A percentile compares a stretch with the other conserved stretches of the same genome.
Evolutionary conservation across 1,140 invertebrate species (phyloP).

Genomic region (Ooceraea biroi): DNA sequence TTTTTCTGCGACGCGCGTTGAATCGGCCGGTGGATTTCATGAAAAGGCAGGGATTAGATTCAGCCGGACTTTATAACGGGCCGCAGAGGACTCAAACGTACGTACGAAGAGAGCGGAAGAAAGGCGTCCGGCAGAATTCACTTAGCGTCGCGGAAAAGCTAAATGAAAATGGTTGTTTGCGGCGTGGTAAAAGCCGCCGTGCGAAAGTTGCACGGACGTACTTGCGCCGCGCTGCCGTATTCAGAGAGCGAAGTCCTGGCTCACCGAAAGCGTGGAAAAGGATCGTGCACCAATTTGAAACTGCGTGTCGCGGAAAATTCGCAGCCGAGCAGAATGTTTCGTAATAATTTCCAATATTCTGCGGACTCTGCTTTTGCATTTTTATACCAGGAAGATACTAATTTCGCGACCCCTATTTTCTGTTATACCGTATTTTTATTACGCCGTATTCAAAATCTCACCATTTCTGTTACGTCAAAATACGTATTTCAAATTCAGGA

Average conservation of each 20-base stretch:
- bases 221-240: constrained; percentile 16
- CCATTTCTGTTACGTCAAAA: too few species aligned
- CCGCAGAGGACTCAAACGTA: constrained; percentile 9
- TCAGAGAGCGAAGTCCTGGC: constrained; percentile 8
- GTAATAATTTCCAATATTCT: constrained; percentile 14
- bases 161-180: constrained; percentile 58
- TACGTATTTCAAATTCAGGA: too few species aligned
- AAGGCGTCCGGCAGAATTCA: constrained; percentile 53
- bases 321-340: constrained; percentile 10
- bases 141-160: constrained; percentile 51
- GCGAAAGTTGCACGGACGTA: constrained; percentile 15
- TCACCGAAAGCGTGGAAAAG: constrained; percentile 14
- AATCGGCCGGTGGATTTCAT: constrained; percentile 27
- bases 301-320: constrained; percentile 20
- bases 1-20: neutral
- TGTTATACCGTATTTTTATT: too few species aligned
- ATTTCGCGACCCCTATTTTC: neutral
- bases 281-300: constrained; percentile 36
- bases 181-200: constrained; percentile 39
- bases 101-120: constrained; percentile 41
- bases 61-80: constrained; percentile 30
- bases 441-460: too few species aligned
- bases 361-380: neutral
- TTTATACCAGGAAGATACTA: neutral
- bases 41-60: constrained; percentile 51